Evolutionary conservation across 2,888 invertebrate genomes (phyloP), one percentile per base, ranked within the genome.

Genomic region (Ennomos erosarius): DNA sequence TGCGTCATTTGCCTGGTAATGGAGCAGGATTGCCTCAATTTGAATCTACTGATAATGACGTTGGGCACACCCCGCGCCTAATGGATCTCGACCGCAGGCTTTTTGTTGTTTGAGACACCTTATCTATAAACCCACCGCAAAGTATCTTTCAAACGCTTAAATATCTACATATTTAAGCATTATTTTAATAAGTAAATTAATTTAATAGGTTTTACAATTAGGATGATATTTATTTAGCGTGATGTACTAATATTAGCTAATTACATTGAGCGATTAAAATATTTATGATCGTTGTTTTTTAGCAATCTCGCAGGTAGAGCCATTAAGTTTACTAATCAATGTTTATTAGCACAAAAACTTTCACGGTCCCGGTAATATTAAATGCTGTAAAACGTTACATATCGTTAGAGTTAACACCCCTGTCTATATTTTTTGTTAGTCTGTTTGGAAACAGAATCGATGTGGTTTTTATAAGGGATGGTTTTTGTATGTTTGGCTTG

Each of bases 401-500:
- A 73, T 79, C 75, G 79, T 74, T 74, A 75, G 76, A 79, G 81
- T 85, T 88, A 84, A 86, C 88, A 85, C 87, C 84, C 85, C 74
- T 74, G 69, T 74, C 51, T 63, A 69, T 81, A 69, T 81, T 83
- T 86, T 84, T 83, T 82, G 74, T 75, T 62, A 63, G 66, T 75
- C 69, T 82, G 76, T 85, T 82, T 79, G 76, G 72, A 75, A 81
- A 85, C 81, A 87, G 79, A 85, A 80, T 87, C 82, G 75, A 70
- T 79, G 83, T 70, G 78, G 87, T 88, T 88, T 88, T 88, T 88
- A 76, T 84, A 74, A 69, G 64, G 63, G 66, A 66, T 70, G 62
- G 78, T 83, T 85, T 89, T 88, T 89, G 73, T 85, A 69, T 88
- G 82, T 90, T 89, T 89, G 81, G 83, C 82, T 88, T 86, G 85